Evolutionary conservation across 2,888 invertebrate genomes (phyloP), one percentile per base, ranked within the genome.

Genomic region (Micoletzkya japonica): DNA sequence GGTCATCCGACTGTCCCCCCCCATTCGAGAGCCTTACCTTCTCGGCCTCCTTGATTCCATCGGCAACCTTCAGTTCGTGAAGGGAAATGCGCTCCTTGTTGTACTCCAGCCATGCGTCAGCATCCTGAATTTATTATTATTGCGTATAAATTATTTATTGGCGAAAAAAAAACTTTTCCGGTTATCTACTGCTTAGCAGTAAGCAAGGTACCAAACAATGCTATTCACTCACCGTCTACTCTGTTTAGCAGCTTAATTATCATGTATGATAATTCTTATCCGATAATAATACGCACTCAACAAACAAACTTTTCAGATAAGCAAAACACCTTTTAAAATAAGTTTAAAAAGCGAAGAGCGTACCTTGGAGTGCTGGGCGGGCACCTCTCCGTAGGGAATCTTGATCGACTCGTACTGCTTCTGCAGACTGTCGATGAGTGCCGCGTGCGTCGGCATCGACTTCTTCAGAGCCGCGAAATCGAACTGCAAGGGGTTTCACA

Each of bases 381-480:
- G 84, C 26, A 84, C 72, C 50, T 79, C 81, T 69, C 84, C 84
- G 70, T 84, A 84, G 56, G 84, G 83, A 60, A 84, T 82, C 75
- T 81, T 82, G 69, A 84, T 64, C 26, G 82, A 72, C 72, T 85
- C 84, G 74, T 82, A 83, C 73, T 84, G 84, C 76, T 84, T 84
- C 74, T 85, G 83, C 57, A 84, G 81, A 28, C 82, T 77, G 67
- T 84, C 84, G 52, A 84, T 71, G 44, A 79, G 72, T 36, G 80
- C 76, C 1, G 82, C 71, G 72, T 85, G 83, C 58, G 83, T 76
- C 54, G 84, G 84, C 72, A 84, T 76, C 56, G 78, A 74, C 75
- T 84, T 84, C 80, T 84, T 84, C 72, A 84, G 75, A 32, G 80
- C 82, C 34, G 82, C 82, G 70, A 85, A 84, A 73, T 84, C 82